phyloP scores from a whole-genome alignment of 2,888 invertebrate species.

The Mactromeris polynyma region DNA sequence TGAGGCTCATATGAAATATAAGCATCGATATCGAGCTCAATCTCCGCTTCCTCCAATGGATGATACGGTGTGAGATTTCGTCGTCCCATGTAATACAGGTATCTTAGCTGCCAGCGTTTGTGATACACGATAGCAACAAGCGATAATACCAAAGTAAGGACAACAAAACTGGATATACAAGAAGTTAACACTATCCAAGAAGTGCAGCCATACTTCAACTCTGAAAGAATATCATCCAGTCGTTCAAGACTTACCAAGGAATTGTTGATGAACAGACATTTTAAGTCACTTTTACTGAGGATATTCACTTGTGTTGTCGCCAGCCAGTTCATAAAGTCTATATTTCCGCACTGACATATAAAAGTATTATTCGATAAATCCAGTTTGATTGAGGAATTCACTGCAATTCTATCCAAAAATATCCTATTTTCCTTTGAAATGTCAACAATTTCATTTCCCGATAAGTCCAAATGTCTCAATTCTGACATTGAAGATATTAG shows the following conservation, averaged over 20 bases:
- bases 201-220: conserved; percentile 39
- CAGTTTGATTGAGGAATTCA: background rate
- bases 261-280: conserved; percentile 25
- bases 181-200: conserved; percentile 41
- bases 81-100: conserved; percentile 50
- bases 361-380: conserved; percentile 32
- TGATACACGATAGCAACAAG: conserved; percentile 36
- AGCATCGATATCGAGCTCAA: conserved; percentile 8
- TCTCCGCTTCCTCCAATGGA: background rate
- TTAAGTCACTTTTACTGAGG: background rate
- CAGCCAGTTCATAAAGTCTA: conserved; percentile 40
- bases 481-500: conserved; percentile 7
- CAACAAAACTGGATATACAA: conserved; percentile 28
- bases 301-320: conserved; percentile 31
- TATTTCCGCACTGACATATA: conserved; percentile 31
- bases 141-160: conserved; percentile 27
- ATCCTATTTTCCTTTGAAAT: conserved; percentile 20
- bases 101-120: conserved; percentile 51
- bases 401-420: conserved; percentile 32
- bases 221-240: background rate
- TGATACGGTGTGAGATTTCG: conserved; percentile 43
- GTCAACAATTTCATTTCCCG: conserved; percentile 39
- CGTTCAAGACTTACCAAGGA: background rate
- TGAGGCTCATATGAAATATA: conserved; percentile 34
- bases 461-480: conserved; percentile 36